Percentiles rank a stretch among this genome's conserved stretches.
Conservation (phyloP, 35 echinoderm and acorn worm genomes). For the Anneissia japonica region DNA sequence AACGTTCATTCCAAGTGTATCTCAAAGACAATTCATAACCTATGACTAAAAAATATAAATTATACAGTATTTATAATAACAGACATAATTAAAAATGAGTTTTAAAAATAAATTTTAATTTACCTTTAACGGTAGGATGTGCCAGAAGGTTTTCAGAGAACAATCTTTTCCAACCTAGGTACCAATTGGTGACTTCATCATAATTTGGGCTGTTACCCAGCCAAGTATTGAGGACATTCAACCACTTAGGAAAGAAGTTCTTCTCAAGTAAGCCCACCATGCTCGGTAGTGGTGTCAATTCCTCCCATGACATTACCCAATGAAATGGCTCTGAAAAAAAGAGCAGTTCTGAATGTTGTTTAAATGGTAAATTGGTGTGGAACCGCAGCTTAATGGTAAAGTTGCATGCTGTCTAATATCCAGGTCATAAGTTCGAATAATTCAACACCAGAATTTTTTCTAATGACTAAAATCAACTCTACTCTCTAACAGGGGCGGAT, state of each 20-base stretch:
- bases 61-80: not conserved
- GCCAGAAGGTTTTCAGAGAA: conserved; percentile 53
- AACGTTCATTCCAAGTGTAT: no score
- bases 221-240: conserved; percentile 80
- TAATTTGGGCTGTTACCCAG: conserved; percentile 81
- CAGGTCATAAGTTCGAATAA: no score
- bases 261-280: conserved; percentile 78
- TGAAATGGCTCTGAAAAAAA: conserved; percentile 68
- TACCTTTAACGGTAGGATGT: conserved; percentile 83
- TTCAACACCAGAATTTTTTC: no score
- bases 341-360: no score
- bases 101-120: not conserved
- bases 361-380: no score
- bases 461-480: no score
- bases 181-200: conserved; percentile 88
- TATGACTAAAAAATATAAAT: not conserved
- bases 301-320: conserved; percentile 93
- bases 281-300: conserved; percentile 66
- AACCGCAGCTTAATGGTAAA: no score
- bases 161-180: conserved; percentile 87
- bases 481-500: no score
- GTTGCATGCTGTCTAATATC: no score
- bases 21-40: no score
- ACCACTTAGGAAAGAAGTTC: conserved; percentile 93
- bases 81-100: not conserved